Conservation (phyloP, 2,888 invertebrate species). For the Lasioglossum marginatum region DNA sequence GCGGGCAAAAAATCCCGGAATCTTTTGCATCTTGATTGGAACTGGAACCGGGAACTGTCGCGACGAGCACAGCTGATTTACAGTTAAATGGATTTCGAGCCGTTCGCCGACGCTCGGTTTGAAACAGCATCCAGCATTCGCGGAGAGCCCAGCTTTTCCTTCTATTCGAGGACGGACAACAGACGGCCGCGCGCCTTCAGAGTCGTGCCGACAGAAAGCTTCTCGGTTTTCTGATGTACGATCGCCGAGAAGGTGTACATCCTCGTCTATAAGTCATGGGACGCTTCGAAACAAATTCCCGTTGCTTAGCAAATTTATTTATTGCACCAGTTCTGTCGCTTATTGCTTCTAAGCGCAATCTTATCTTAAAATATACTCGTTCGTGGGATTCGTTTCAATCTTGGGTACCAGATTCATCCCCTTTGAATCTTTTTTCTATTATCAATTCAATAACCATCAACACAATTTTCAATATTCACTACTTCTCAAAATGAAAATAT, state of each 20-base stretch:
- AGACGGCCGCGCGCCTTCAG: conserved; percentile 6
- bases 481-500: no score
- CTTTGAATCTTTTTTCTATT: no score
- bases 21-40: background rate
- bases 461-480: no score
- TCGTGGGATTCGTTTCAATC: no score
- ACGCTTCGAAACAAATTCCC: background rate
- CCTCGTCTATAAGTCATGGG: background rate
- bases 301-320: no score
- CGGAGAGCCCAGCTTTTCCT: conserved; percentile 6
- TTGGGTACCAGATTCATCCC: no score
- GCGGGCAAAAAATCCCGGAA: background rate
- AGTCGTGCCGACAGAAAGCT: conserved; percentile 10
- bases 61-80: conserved; percentile 40
- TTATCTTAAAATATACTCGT: no score
- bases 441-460: no score
- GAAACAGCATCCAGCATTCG: conserved; percentile 33
- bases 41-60: background rate
- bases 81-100: conserved; percentile 61
- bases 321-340: no score
- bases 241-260: background rate
- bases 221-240: background rate
- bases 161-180: conserved; percentile 12
- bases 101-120: conserved; percentile 42
- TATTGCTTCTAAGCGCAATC: no score